phyloP scores from a whole-genome alignment of 2,797 vertebrate genomes.

The Siniperca obscura region DNA sequence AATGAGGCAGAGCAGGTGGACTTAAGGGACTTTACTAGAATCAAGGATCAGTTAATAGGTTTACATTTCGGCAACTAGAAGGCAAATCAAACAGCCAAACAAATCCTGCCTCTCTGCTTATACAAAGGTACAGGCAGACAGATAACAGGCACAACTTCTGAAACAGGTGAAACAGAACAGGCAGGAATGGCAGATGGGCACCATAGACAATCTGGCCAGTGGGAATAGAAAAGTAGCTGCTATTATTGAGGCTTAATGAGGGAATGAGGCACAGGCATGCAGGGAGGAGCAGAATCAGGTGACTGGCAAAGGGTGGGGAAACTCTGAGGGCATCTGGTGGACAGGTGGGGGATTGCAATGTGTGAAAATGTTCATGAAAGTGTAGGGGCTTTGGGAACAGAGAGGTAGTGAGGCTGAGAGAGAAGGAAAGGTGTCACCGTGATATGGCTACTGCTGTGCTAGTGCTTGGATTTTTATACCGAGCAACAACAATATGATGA shows the following conservation, averaged over 20 bases:
- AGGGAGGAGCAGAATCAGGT: background rate
- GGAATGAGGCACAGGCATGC: background rate
- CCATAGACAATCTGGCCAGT: background rate
- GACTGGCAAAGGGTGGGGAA: background rate
- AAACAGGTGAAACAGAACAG: background rate
- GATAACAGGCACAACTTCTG: background rate
- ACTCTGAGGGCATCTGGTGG: conserved; percentile 5
- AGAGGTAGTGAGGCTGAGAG: background rate
- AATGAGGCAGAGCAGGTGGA: background rate
- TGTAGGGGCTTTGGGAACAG: background rate
- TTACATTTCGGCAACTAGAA: background rate
- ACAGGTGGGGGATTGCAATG: conserved; percentile 1
- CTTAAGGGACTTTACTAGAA: background rate
- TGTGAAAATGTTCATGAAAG: background rate
- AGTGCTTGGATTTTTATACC: background rate
- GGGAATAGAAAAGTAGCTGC: no score
- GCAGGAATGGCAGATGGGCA: background rate
- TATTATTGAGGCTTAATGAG: background rate
- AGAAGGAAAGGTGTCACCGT: background rate
- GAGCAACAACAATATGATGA: background rate
- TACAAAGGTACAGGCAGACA: background rate
- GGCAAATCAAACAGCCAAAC: background rate
- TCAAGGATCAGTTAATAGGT: background rate
- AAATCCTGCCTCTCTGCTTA: background rate
- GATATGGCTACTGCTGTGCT: background rate